These are phyloP conservation scores for Teleopsis dalmanni DNA, from an alignment of 1,140 invertebrate species.

Conservation along the genomic window DNA sequence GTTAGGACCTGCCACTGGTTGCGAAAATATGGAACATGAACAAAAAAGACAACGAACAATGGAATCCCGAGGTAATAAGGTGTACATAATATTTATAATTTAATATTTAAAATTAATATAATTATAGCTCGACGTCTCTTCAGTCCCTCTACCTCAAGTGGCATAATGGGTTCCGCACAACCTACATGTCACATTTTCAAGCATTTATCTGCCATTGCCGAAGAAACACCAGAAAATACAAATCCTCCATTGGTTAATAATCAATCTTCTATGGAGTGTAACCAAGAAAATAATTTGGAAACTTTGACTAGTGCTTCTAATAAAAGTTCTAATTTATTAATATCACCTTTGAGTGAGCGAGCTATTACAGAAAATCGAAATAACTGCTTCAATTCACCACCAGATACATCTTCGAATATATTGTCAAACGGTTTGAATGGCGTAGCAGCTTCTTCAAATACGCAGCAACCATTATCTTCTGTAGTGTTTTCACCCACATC, in stretches of 20 bases:
- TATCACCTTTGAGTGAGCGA: conserved; percentile 27
- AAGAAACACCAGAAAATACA: conserved; percentile 19
- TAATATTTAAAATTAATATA: not conserved
- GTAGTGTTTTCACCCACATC: conserved; percentile 56
- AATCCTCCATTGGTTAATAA: conserved; percentile 2
- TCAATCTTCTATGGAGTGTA: conserved; percentile 19
- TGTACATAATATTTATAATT: not conserved
- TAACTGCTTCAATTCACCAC: conserved; percentile 28
- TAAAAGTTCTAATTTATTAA: too few relatives aligned
- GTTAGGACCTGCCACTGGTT: conserved; percentile 17
- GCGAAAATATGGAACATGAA: conserved; percentile 16
- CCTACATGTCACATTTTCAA: conserved; percentile 10
- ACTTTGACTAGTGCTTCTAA: not conserved
- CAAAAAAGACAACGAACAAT: conserved; percentile 39
- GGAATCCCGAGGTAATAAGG: conserved; percentile 36
- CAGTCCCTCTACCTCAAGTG: conserved; percentile 17
- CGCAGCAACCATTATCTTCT: conserved; percentile 15
- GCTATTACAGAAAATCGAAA: conserved; percentile 17
- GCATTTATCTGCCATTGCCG: conserved; percentile 20
- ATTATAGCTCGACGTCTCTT: conserved; percentile 22
- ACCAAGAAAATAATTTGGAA: conserved; percentile 26
- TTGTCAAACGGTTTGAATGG: not conserved
- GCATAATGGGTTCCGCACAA: too few relatives aligned
- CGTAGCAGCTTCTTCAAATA: conserved; percentile 1
- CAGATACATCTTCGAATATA: conserved; percentile 21